Evolutionary conservation across 2,113 vertebrate species (phyloP).

Genomic region (Zosterops lateralis): DNA sequence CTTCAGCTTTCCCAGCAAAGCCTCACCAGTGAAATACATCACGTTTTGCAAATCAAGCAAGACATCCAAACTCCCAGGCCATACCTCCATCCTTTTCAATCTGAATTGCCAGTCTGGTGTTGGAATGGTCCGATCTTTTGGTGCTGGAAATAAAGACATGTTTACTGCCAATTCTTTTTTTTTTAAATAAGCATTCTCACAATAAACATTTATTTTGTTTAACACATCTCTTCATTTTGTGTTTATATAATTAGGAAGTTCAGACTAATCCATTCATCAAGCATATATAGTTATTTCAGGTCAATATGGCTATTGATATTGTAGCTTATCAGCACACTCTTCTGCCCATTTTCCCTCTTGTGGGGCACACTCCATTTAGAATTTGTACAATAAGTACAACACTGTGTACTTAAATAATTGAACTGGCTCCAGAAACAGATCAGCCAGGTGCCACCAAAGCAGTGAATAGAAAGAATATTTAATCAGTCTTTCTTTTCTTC

Average conservation of each 20-base stretch:
- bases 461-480: neutral
- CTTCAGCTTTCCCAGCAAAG: neutral
- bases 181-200: neutral
- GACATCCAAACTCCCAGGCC: neutral
- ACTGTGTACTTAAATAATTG: neutral
- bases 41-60: neutral
- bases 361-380: neutral
- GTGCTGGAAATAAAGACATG: conserved; percentile 79
- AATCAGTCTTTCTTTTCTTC: neutral
- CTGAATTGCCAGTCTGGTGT: conserved; percentile 92
- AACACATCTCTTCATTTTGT: neutral
- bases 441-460: neutral
- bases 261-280: neutral
- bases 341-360: neutral
- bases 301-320: neutral
- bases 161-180: neutral
- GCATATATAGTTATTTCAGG: neutral
- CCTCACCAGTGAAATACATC: neutral
- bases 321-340: neutral
- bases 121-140: conserved; percentile 91
- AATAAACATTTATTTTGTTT: neutral
- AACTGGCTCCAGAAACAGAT: neutral
- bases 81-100: conserved; percentile 94
- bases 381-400: neutral
- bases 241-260: neutral